Evolutionary conservation across 2,797 vertebrate species (phyloP).

Genomic region (Euphonia xanthogaster): DNA sequence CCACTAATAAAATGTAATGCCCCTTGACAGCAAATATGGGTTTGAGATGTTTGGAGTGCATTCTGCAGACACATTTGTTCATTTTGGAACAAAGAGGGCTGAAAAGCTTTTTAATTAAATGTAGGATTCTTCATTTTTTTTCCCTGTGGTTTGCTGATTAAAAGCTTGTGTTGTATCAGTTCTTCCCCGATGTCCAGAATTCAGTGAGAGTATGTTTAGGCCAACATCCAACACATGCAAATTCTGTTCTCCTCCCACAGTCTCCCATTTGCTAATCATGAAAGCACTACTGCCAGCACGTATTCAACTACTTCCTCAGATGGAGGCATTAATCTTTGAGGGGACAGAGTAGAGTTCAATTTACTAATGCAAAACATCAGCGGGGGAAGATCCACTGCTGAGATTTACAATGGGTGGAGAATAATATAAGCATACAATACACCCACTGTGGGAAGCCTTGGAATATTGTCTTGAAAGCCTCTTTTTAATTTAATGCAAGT

Average conservation of each 20-base stretch:
- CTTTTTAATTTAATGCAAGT: background rate
- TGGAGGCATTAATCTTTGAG: slow-evolving; percentile 38
- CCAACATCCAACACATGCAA: slow-evolving; percentile 23
- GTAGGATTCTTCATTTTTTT: background rate
- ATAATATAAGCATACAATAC: background rate
- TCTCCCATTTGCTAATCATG: slow-evolving; percentile 22
- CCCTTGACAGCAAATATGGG: background rate
- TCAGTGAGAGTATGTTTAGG: slow-evolving; percentile 11
- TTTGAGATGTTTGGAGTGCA: background rate
- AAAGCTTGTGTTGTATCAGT: slow-evolving; percentile 4
- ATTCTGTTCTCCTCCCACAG: slow-evolving; percentile 27
- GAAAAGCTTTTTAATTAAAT: slow-evolving; percentile 25
- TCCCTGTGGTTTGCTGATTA: background rate
- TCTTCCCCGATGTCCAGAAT: slow-evolving; percentile 27
- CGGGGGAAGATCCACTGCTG: background rate
- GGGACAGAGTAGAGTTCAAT: slow-evolving; percentile 6
- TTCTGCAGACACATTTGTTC: background rate
- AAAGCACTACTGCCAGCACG: background rate
- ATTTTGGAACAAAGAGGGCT: background rate
- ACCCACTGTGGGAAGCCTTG: slow-evolving; percentile 6
- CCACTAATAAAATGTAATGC: background rate
- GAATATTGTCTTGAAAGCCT: background rate
- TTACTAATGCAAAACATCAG: slow-evolving; percentile 42
- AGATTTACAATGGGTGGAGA: slow-evolving; percentile 9
- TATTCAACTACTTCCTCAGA: slow-evolving; percentile 9